Conservation (phyloP, 2,888 invertebrate species). For the Slavum lentiscoides region DNA sequence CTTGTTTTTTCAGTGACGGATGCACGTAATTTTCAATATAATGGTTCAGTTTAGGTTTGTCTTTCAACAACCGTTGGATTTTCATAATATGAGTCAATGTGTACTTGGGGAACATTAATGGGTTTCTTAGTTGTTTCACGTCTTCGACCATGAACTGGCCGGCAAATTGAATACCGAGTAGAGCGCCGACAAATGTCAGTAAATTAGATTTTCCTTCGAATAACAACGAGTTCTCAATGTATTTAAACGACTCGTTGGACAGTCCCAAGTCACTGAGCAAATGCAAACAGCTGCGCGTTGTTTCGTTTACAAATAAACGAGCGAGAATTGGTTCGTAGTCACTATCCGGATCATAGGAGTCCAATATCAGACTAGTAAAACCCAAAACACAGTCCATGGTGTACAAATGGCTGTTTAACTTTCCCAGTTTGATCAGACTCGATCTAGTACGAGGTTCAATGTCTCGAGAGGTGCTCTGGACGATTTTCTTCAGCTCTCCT, state of each 20-base stretch:
- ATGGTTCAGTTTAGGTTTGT: constrained; percentile 37
- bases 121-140: constrained; percentile 37
- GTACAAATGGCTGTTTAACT: constrained; percentile 31
- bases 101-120: constrained; percentile 47
- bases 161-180: constrained; percentile 44
- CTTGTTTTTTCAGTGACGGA: constrained; percentile 43
- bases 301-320: constrained; percentile 36
- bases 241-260: background rate
- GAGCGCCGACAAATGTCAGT: constrained; percentile 24
- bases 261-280: constrained; percentile 33
- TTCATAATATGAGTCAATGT: constrained; percentile 33
- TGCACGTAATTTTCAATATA: constrained; percentile 29
- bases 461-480: background rate
- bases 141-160: constrained; percentile 39
- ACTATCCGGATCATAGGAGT: background rate
- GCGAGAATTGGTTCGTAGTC: constrained; percentile 43
- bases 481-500: constrained; percentile 32
- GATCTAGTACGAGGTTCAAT: background rate
- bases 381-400: constrained; percentile 38
- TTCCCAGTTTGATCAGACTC: constrained; percentile 21
- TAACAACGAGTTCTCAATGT: constrained; percentile 34
- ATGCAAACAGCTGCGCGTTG: constrained; percentile 15
- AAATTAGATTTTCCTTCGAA: constrained; percentile 43
- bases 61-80: constrained; percentile 30
- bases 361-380: constrained; percentile 38